A percentile compares a stretch with the other conserved stretches of the same genome.
Conservation (phyloP, 2,888 invertebrate species). For the Dione vanillae region DNA sequence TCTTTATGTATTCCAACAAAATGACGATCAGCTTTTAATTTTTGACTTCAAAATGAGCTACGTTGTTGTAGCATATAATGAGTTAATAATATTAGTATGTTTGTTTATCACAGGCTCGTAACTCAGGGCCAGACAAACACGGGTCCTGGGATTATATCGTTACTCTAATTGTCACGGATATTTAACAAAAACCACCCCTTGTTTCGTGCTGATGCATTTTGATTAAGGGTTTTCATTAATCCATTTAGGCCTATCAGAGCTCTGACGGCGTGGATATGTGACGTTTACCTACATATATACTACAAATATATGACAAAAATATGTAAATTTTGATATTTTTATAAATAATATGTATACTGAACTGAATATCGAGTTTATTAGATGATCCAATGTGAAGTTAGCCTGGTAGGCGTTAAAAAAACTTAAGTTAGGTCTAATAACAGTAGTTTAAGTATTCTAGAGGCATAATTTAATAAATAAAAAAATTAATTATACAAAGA, state of each 20-base stretch:
- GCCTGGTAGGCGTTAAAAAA: too few relatives aligned
- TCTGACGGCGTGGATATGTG: slow-evolving; percentile 4
- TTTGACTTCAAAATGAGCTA: slow-evolving; percentile 18
- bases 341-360: too few relatives aligned
- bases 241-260: slow-evolving; percentile 45
- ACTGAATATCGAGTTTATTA: too few relatives aligned
- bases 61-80: slow-evolving; percentile 13
- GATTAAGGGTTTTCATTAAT: slow-evolving; percentile 63
- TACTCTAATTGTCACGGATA: slow-evolving; percentile 76
- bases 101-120: slow-evolving; percentile 50
- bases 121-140: slow-evolving; percentile 53
- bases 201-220: slow-evolving; percentile 73
- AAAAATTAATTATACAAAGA: too few relatives aligned
- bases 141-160: slow-evolving; percentile 75
- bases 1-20: background rate
- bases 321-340: background rate
- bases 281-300: background rate
- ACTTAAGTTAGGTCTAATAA: too few relatives aligned
- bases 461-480: too few relatives aligned
- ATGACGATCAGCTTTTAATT: background rate
- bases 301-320: slow-evolving; percentile 2
- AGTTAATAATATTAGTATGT: slow-evolving; percentile 37
- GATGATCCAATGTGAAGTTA: too few relatives aligned
- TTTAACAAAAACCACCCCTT: slow-evolving; percentile 67
- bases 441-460: too few relatives aligned